Conservation (phyloP, 2,113 vertebrate species). For the Rhabdornis inornatus region DNA sequence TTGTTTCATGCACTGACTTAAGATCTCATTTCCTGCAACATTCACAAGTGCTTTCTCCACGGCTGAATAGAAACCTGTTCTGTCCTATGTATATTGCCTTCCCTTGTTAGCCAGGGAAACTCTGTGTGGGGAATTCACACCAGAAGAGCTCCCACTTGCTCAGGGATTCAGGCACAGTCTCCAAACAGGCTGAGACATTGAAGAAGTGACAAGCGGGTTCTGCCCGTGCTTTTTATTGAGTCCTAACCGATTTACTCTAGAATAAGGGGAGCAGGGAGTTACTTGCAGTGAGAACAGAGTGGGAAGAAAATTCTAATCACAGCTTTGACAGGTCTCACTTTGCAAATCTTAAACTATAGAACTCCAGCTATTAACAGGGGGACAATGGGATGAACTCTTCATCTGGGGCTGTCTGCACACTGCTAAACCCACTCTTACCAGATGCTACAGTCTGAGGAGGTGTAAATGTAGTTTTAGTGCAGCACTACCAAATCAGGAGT, state of each 20-base stretch:
- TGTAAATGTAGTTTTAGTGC: neutral
- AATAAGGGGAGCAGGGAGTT: neutral
- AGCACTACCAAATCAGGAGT: neutral
- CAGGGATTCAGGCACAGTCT: conserved; percentile 25
- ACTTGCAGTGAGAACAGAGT: neutral
- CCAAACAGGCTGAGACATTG: conserved; percentile 48
- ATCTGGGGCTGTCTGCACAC: neutral
- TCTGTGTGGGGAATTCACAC: neutral
- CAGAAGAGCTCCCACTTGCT: conserved; percentile 20
- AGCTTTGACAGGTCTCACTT: neutral
- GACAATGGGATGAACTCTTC: neutral
- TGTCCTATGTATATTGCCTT: conserved; percentile 29
- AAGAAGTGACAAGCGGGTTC: conserved; percentile 33
- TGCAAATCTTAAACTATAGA: neutral
- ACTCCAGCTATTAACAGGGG: neutral
- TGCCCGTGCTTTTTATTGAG: neutral
- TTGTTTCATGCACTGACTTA: conserved; percentile 83
- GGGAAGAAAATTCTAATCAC: neutral
- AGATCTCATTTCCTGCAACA: conserved; percentile 85
- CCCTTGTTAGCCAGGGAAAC: conserved; percentile 32
- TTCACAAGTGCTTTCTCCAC: conserved; percentile 77
- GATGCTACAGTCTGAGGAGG: rapidly evolving
- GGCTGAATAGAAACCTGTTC: conserved; percentile 66
- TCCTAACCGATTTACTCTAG: conserved; percentile 11
- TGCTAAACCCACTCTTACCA: neutral